phyloP scores from a whole-genome alignment of 2,113 vertebrate species.

The Vombatus ursinus region DNA sequence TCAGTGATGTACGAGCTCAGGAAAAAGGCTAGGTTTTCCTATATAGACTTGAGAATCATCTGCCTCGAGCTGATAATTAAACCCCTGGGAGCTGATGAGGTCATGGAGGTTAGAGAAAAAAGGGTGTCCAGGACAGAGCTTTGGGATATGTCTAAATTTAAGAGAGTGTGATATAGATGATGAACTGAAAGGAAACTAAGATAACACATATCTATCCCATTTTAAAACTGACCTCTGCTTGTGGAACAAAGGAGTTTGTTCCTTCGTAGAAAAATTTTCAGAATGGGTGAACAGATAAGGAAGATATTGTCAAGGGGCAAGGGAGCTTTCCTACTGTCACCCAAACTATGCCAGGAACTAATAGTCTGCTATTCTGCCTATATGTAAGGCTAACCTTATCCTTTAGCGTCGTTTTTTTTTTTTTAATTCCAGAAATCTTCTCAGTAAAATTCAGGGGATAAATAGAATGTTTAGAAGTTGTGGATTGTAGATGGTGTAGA shows the following conservation, averaged over 20 bases:
- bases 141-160: not conserved
- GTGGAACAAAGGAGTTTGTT: not conserved
- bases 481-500: not conserved
- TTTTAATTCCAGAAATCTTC: conserved; percentile 12
- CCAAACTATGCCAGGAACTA: not conserved
- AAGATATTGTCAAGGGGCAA: not conserved
- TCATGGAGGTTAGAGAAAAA: not conserved
- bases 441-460: not conserved
- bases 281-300: not conserved
- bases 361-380: not conserved
- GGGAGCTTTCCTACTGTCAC: not conserved
- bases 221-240: conserved; percentile 19
- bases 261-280: not conserved
- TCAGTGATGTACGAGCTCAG: not conserved
- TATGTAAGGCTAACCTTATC: not conserved
- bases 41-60: not conserved
- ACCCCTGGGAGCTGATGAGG: not conserved
- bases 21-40: not conserved
- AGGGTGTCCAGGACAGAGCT: not conserved
- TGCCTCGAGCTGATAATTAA: not conserved
- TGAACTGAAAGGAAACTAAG: not conserved
- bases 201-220: not conserved
- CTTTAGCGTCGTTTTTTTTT: not conserved
- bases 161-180: not conserved
- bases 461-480: not conserved